Evolutionary conservation across 2,888 invertebrate genomes (phyloP), one percentile per base, ranked within the genome.

Genomic region (Neoascia interrupta): DNA sequence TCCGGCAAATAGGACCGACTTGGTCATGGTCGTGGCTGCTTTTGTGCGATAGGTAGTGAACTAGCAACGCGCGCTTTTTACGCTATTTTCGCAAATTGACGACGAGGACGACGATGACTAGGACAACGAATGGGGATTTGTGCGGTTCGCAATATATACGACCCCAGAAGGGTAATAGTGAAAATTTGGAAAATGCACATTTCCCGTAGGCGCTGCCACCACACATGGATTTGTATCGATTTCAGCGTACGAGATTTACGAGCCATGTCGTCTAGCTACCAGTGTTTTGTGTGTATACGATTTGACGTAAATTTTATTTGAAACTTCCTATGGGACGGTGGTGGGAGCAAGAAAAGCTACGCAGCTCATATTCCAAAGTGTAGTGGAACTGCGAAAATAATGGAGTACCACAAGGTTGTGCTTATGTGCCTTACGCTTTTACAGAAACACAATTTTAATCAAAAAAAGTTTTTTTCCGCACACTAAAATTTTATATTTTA

Each of bases 181-280:
- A 64, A 60, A 72, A 64, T 72, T 76, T 76, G 64, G 76, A 60
- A 72, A 76, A 72, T 60, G 64, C 72, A 76, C 72, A n/a, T 76
- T 70, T 58, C 5, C 26, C 64, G 16, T 36, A 39, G 4, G 11
- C 11, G 4, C 60, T 39, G 34, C 66, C 60, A 60, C 70, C 75
- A 31, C n/a, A n/a, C 76, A 72, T 66, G 76, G 76, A 76, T 76
- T 76, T 76, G 76, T 76, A 76, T 76, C 76, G 76, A 76, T 76
- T 76, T 76, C 76, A 76, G 60, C 76, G 60, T 51, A 61, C 54
- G 66, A 53, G 60, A 79, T 79, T 79, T 79, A 79, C 66, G 79
- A 61, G 54, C 28, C n/a, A 73, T 68, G 61, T 73, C 61, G 79
- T 73, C 66, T 68, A 49, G 66, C 79, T 79, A 73, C 73, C 56